Conservation (phyloP, 2,888 invertebrate species). For the Carabus problematicus region DNA sequence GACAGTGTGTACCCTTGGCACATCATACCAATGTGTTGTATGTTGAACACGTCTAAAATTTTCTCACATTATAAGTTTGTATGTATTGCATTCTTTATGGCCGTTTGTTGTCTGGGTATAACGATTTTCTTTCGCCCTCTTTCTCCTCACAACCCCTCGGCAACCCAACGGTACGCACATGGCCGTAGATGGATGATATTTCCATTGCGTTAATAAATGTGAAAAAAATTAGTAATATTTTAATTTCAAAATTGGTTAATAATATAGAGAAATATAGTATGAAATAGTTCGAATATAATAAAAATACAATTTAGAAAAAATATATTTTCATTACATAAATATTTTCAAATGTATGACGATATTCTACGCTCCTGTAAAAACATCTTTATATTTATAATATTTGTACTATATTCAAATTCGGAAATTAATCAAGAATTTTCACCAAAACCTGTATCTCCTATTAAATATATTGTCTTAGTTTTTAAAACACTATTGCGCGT, state of each 20-base stretch:
- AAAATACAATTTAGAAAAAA: no score
- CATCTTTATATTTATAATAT: no score
- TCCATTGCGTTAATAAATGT: not conserved
- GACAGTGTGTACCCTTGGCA: no score
- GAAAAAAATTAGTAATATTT: not conserved
- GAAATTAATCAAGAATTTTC: no score
- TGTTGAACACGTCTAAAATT: conserved; percentile 42
- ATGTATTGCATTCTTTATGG: conserved; percentile 43
- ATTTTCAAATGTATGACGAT: no score
- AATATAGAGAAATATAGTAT: not conserved
- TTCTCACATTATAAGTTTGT: conserved; percentile 43
- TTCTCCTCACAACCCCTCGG: conserved; percentile 21
- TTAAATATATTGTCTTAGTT: no score
- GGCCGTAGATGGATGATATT: not conserved
- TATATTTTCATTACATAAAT: no score
- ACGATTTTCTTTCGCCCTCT: conserved; percentile 39
- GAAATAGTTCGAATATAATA: conserved; percentile 3
- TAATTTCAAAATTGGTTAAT: not conserved
- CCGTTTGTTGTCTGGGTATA: conserved; percentile 42
- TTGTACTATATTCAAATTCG: no score
- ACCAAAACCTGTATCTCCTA: no score
- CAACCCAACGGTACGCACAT: conserved; percentile 3
- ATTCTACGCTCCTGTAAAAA: no score
- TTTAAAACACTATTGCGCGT: no score
- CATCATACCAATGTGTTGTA: conserved; percentile 32